Conservation (phyloP, 2,113 vertebrate genomes). For the Grantiella picta region DNA sequence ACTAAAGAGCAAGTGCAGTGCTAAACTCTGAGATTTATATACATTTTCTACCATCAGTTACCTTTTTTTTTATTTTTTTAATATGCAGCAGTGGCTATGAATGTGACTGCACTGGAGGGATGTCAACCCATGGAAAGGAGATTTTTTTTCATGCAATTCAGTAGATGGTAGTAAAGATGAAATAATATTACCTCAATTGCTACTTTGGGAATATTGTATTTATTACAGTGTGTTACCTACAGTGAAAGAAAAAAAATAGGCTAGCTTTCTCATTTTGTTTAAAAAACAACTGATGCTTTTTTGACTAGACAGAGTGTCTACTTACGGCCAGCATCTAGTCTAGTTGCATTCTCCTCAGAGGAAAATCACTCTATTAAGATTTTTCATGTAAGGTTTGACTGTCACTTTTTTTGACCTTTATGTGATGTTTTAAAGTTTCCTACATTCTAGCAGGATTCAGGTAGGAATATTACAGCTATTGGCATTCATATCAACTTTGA, state of each 20-base stretch:
- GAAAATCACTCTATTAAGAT: not conserved
- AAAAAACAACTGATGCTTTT: not conserved
- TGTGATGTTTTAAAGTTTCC: not conserved
- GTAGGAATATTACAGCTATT: not conserved
- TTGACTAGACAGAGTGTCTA: not conserved
- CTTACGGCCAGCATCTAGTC: not conserved
- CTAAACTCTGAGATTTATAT: not conserved
- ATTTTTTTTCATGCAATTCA: not conserved
- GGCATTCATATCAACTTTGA: not conserved
- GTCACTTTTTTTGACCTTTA: not conserved
- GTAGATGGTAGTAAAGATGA: not conserved
- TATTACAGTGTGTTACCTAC: not conserved
- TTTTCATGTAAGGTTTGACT: not conserved
- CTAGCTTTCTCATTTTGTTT: not conserved
- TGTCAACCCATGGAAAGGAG: not conserved
- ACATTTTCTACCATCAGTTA: not conserved
- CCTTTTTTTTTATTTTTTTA: not conserved
- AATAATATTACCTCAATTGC: not conserved
- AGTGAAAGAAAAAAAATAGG: not conserved
- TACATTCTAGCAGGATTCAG: not conserved
- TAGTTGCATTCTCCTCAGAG: not conserved
- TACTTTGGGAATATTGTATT: not conserved
- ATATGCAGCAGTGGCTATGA: not conserved
- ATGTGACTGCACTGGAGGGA: not conserved
- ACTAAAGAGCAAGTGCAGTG: not conserved